Conservation (phyloP, 2,888 invertebrate species). For the Phragmatobia fuliginosa region DNA sequence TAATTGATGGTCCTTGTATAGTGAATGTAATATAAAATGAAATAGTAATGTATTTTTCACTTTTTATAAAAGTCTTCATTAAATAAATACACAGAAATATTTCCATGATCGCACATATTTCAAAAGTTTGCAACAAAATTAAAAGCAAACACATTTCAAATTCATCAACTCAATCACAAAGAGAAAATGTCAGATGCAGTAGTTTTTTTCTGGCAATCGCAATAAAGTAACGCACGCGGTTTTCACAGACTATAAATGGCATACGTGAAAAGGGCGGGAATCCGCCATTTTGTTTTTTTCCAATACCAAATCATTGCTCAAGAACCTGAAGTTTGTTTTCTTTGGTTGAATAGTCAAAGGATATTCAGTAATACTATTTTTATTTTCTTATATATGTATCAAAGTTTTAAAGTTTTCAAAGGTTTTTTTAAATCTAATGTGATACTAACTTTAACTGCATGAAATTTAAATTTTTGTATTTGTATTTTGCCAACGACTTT, state of each 20-base stretch:
- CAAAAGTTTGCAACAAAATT: not conserved
- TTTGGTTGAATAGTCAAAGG: constrained; percentile 19
- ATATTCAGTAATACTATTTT: not conserved
- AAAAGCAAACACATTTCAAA: constrained; percentile 4
- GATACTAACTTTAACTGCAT: not conserved
- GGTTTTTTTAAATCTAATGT: not conserved
- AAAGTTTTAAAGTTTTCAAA: not conserved
- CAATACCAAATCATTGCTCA: constrained; percentile 25
- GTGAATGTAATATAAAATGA: not conserved
- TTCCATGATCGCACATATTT: no score
- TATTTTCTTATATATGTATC: not conserved
- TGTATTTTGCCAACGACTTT: constrained; percentile 24
- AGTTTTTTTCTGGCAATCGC: constrained; percentile 32
- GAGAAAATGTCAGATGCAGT: constrained; percentile 44
- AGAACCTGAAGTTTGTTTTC: constrained; percentile 37
- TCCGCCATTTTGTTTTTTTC: constrained; percentile 44
- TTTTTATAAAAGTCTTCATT: not conserved
- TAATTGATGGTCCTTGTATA: not conserved
- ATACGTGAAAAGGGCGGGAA: constrained; percentile 50
- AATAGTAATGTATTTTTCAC: not conserved
- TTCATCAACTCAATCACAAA: constrained; percentile 36
- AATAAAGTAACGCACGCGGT: constrained; percentile 30
- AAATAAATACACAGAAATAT: not conserved
- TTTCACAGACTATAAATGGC: constrained; percentile 41
- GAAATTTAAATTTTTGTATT: constrained; percentile 7